These are phyloP conservation scores for Melanotaenia nigrans DNA, from an alignment of 2,797 vertebrate species.

Conservation along the genomic window DNA sequence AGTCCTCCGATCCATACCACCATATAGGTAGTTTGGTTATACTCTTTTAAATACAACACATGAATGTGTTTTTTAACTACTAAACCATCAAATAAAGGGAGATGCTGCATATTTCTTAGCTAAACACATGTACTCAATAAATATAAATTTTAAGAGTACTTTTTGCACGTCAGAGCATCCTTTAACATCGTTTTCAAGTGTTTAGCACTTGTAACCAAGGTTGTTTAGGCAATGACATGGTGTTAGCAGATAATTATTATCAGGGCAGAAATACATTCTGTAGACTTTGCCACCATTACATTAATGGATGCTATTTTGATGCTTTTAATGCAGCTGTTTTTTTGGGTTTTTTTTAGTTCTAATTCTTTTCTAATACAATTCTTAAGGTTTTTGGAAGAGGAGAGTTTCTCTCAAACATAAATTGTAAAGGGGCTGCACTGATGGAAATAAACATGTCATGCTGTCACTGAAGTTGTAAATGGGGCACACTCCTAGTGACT, in stretches of 20 bases:
- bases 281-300: not conserved
- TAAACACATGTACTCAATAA: not conserved
- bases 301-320: not conserved
- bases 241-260: not conserved
- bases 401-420: slow-evolving; percentile 2
- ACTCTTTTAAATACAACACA: not conserved
- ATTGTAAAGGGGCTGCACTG: slow-evolving; percentile 21
- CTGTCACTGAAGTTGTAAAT: slow-evolving; percentile 50
- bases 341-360: not conserved
- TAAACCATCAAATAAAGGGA: not conserved
- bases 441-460: slow-evolving; percentile 61
- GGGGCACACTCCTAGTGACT: not conserved
- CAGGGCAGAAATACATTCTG: not conserved
- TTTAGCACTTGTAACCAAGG: not conserved
- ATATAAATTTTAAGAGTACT: not conserved
- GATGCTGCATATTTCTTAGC: too few species aligned
- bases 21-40: not conserved
- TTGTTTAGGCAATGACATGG: not conserved
- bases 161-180: not conserved
- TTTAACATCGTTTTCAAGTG: not conserved
- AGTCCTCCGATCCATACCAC: not conserved
- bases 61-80: not conserved
- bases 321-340: not conserved
- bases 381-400: not conserved
- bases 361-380: not conserved